Percentiles rank a stretch among this genome's conserved stretches.
Evolutionary conservation across 1,140 invertebrate genomes (phyloP).

Genomic region (Cephus cinctus): DNA sequence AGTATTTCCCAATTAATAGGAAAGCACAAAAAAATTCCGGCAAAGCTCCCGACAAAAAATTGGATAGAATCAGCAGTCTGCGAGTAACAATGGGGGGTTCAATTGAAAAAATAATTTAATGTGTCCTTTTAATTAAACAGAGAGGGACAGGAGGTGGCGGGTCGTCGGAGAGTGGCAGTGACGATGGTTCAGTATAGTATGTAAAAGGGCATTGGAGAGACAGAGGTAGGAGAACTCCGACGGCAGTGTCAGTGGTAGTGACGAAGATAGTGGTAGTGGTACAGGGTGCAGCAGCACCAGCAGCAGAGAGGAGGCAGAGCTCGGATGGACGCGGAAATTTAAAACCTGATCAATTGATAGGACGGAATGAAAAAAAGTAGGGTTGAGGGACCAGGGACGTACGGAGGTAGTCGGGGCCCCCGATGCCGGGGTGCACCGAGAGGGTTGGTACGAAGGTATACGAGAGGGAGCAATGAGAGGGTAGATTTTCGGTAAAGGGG

Average conservation of each 20-base stretch:
- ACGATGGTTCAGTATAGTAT: too few species aligned
- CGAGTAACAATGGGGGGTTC: constrained; percentile 50
- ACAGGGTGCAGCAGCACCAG: constrained; percentile 23
- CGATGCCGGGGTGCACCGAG: constrained; percentile 25
- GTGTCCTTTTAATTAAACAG: constrained; percentile 38
- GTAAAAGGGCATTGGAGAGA: constrained; percentile 22
- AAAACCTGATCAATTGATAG: constrained; percentile 60
- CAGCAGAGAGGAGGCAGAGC: constrained; percentile 43
- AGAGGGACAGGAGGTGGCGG: constrained; percentile 40
- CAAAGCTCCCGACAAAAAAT: constrained; percentile 29
- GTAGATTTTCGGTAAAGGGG: constrained; percentile 19
- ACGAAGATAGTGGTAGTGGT: constrained; percentile 26
- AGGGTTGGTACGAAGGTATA: too few species aligned
- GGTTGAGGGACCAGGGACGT: constrained; percentile 49
- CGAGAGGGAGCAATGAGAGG: constrained; percentile 15
- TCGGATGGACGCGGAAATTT: constrained; percentile 55
- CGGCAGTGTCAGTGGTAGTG: constrained; percentile 24
- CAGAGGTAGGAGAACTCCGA: constrained; percentile 26
- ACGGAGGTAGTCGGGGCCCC: constrained; percentile 22
- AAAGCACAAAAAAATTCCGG: constrained; percentile 1
- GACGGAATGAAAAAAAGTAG: constrained; percentile 57
- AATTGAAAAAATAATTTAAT: constrained; percentile 9
- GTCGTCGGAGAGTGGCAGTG: constrained; percentile 16
- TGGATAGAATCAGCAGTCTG: constrained; percentile 52
- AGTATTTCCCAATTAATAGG: not conserved